These are phyloP conservation scores for Lottia scabra DNA, from an alignment of 2,888 invertebrate genomes.

Conservation along the genomic window DNA sequence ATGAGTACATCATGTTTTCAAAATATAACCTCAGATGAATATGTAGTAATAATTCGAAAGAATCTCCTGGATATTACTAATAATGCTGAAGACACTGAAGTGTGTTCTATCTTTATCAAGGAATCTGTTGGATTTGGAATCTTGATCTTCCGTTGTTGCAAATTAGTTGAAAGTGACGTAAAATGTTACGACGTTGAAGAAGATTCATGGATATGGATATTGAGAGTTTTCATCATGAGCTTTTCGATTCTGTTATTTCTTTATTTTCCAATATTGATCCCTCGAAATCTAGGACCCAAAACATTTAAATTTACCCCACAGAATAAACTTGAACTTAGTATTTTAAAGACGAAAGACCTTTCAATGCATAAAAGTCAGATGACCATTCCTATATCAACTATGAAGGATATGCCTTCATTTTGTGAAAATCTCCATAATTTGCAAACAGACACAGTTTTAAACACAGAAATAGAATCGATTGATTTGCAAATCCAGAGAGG, in stretches of 20 bases:
- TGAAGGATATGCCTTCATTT: not conserved
- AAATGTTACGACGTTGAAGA: slow-evolving; percentile 17
- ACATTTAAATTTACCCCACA: not conserved
- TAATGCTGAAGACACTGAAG: not conserved
- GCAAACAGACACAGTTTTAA: not conserved
- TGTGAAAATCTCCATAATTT: not conserved
- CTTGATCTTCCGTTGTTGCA: slow-evolving; percentile 8
- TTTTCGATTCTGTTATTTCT: slow-evolving; percentile 23
- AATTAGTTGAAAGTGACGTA: slow-evolving; percentile 10
- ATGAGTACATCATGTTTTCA: not conserved
- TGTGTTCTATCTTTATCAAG: not conserved
- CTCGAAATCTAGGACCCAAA: not conserved
- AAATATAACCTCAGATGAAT: not conserved
- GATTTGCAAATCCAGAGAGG: not conserved
- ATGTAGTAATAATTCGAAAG: not conserved
- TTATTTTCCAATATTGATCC: slow-evolving; percentile 26
- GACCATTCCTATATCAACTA: not conserved
- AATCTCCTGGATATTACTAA: no score
- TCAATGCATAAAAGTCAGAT: not conserved
- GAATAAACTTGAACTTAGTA: not conserved
- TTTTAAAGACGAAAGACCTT: not conserved
- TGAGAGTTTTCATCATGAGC: slow-evolving; percentile 20
- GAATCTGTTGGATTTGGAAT: not conserved
- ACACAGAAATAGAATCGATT: not conserved
- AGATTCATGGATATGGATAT: slow-evolving; percentile 23